Conservation (phyloP, 2,888 invertebrate species). For the Baccha elongata region DNA sequence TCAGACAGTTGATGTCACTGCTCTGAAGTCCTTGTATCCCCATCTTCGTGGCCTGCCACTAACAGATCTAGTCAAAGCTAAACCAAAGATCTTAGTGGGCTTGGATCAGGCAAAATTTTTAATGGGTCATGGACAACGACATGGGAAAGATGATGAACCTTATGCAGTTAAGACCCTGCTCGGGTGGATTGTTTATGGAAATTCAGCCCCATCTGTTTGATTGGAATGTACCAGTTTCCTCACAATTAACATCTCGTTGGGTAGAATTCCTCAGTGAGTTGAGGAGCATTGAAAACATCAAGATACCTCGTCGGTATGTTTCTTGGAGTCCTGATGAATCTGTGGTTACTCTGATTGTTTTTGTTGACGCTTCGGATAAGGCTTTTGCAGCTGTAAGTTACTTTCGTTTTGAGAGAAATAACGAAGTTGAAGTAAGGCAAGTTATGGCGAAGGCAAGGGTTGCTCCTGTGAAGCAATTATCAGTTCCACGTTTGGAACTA, state of each 20-base stretch:
- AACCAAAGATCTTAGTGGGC: slow-evolving; percentile 22
- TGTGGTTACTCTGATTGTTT: slow-evolving; percentile 5
- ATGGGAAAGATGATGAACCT: slow-evolving; percentile 8
- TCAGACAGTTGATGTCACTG: not conserved
- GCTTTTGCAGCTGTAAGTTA: slow-evolving; percentile 4
- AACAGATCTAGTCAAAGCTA: not conserved
- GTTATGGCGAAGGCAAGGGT: too few relatives aligned
- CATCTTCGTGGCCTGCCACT: too few relatives aligned
- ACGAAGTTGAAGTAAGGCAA: too few relatives aligned
- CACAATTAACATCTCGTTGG: not conserved
- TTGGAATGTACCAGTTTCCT: slow-evolving; percentile 8
- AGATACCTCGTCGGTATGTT: too few relatives aligned
- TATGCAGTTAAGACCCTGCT: too few relatives aligned
- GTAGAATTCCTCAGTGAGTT: slow-evolving; percentile 7
- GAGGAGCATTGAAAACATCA: not conserved
- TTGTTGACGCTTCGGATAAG: slow-evolving; percentile 5
- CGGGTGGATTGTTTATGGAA: too few relatives aligned
- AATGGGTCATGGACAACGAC: not conserved
- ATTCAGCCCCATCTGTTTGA: not conserved
- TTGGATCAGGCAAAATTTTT: slow-evolving; percentile 35
- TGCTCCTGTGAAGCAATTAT: too few relatives aligned
- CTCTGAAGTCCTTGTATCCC: too few relatives aligned
- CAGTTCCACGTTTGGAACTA: too few relatives aligned
- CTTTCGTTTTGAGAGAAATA: too few relatives aligned
- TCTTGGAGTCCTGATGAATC: too few relatives aligned